Evolutionary conservation across 2,888 invertebrate species (phyloP).

Genomic region (Pterobdella sp.): DNA sequence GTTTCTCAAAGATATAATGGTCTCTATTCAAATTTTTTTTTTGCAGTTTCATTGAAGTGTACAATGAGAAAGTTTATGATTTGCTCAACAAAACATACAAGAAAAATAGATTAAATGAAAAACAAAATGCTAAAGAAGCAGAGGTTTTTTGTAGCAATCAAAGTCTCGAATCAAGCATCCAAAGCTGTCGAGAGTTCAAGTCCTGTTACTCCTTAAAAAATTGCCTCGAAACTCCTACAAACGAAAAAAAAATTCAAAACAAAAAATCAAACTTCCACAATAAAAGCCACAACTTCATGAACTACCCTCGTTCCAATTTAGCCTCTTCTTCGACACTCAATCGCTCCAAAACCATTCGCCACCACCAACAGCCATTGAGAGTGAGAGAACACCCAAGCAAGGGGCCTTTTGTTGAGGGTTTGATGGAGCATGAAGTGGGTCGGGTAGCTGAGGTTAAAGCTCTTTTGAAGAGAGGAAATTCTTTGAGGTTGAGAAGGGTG

Average conservation of each 20-base stretch:
- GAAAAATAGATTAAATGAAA: conserved; percentile 40
- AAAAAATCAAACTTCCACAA: neutral
- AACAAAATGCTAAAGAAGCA: conserved; percentile 41
- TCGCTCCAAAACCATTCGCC: neutral
- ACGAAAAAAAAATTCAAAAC: too few relatives aligned
- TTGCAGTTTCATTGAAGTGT: conserved; percentile 70
- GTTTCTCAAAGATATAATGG: neutral
- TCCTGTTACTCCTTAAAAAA: neutral
- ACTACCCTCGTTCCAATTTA: too few relatives aligned
- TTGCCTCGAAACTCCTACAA: neutral
- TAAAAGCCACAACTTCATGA: neutral
- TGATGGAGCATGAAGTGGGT: neutral
- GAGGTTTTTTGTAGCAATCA: neutral
- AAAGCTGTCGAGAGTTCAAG: neutral
- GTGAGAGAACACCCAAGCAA: conserved; percentile 70
- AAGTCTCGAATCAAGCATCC: neutral
- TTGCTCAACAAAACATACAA: conserved; percentile 53
- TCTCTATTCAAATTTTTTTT: neutral
- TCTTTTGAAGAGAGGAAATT: conserved; percentile 45
- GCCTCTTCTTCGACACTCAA: too few relatives aligned
- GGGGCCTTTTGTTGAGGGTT: conserved; percentile 77
- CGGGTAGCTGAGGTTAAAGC: conserved; percentile 38
- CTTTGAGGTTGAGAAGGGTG: conserved; percentile 42
- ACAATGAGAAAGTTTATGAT: conserved; percentile 75
- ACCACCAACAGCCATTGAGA: conserved; percentile 58